These are phyloP conservation scores for Anisognathus igniventris DNA, from an alignment of 2,797 vertebrate genomes.

Conservation along the genomic window DNA sequence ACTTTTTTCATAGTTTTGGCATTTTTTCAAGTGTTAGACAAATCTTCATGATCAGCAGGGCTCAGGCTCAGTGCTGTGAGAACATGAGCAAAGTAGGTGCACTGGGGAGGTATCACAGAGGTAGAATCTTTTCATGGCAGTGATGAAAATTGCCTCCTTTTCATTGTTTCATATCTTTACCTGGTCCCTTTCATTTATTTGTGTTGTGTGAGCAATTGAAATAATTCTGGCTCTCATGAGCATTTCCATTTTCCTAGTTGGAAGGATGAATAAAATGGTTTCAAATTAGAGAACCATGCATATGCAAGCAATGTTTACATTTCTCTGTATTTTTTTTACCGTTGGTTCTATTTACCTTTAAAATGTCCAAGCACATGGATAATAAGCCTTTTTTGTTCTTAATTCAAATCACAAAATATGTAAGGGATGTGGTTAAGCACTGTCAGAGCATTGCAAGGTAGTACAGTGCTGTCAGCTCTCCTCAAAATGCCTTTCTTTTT, in stretches of 20 bases:
- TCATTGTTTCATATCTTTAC: background rate
- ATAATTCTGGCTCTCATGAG: background rate
- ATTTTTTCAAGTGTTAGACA: background rate
- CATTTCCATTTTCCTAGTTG: background rate
- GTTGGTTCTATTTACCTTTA: background rate
- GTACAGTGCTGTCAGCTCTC: background rate
- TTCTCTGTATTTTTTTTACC: background rate
- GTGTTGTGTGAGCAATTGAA: background rate
- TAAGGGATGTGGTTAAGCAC: background rate
- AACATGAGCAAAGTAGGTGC: background rate
- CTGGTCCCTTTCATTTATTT: background rate
- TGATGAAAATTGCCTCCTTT: background rate
- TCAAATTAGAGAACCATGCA: background rate
- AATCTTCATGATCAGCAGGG: background rate
- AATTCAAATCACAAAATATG: background rate
- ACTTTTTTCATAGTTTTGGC: background rate
- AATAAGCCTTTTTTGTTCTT: constrained; percentile 33
- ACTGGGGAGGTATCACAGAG: background rate
- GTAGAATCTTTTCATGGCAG: background rate
- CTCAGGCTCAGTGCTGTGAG: background rate
- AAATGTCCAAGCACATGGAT: constrained; percentile 2
- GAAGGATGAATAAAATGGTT: background rate
- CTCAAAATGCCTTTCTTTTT: constrained; percentile 9
- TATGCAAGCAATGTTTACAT: background rate
- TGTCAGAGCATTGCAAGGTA: background rate